Percentiles rank a stretch among this genome's conserved stretches.
These are phyloP conservation scores for Hypotaenidia philippensis DNA, from an alignment of 2,797 vertebrate genomes.

Conservation along the genomic window DNA sequence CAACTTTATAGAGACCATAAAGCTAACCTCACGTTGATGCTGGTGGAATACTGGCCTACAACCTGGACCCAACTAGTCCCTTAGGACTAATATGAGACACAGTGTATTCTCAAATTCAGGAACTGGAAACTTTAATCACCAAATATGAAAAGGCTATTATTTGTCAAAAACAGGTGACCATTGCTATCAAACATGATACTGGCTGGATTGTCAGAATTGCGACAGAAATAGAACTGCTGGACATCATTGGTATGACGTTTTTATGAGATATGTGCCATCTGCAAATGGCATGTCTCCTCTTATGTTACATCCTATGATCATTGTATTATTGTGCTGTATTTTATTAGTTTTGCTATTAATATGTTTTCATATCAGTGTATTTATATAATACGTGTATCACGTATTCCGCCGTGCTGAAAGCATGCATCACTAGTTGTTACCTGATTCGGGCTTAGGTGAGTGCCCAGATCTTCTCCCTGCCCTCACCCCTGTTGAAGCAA, in stretches of 20 bases:
- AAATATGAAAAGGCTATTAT: not conserved
- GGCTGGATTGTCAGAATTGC: not conserved
- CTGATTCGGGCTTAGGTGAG: not conserved
- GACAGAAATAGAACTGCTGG: constrained; percentile 40
- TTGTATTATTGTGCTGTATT: not conserved
- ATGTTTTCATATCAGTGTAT: not conserved
- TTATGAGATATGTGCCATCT: constrained; percentile 8
- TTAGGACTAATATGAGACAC: not conserved
- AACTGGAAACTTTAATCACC: not conserved
- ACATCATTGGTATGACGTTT: not conserved
- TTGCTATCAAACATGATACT: not conserved
- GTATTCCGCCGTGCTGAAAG: fast-evolving
- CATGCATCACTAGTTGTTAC: not conserved
- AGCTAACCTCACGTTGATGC: not conserved
- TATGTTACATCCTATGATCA: not conserved
- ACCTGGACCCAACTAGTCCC: fast-evolving
- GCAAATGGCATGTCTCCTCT: not conserved
- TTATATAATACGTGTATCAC: not conserved
- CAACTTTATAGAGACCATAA: not conserved
- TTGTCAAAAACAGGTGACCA: constrained; percentile 7
- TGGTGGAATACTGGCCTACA: not conserved
- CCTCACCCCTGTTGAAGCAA: fast-evolving
- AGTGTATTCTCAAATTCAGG: not conserved
- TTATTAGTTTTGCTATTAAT: constrained; percentile 17
- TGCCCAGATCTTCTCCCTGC: not conserved